Evolutionary conservation across 2,888 invertebrate species (phyloP).

Genomic region (Pheosia gnoma): DNA sequence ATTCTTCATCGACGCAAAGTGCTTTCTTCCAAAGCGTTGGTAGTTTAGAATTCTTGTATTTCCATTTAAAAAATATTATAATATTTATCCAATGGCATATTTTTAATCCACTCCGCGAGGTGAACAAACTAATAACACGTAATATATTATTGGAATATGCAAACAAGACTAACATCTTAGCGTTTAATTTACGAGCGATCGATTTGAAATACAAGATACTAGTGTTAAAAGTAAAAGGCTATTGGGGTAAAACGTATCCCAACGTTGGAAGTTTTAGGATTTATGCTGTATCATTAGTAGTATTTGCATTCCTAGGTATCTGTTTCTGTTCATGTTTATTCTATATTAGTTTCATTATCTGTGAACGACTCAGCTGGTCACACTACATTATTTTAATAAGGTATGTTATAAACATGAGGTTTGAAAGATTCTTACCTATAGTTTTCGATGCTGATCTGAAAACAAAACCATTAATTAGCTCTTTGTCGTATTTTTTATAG

Average conservation of each 20-base stretch:
- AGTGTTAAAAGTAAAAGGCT: background rate
- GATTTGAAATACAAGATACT: background rate
- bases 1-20: too few relatives aligned
- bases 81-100: background rate
- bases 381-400: too few relatives aligned
- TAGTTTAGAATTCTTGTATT: background rate
- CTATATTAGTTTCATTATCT: too few relatives aligned
- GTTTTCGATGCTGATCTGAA: slow-evolving; percentile 6
- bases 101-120: background rate
- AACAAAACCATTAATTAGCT: background rate
- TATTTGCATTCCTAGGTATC: too few relatives aligned
- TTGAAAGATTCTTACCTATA: background rate
- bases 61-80: background rate
- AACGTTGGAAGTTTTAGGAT: too few relatives aligned
- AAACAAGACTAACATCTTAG: background rate
- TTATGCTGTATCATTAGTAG: too few relatives aligned
- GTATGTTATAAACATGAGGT: too few relatives aligned
- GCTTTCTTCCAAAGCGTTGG: background rate
- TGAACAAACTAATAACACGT: background rate
- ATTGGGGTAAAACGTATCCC: too few relatives aligned
- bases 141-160: background rate
- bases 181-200: slow-evolving; percentile 2
- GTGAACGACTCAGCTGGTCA: too few relatives aligned
- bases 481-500: background rate
- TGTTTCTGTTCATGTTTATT: too few relatives aligned